Evolutionary conservation across 2,888 invertebrate genomes (phyloP).

Genomic region (Chaetogeoica ovagalla): DNA sequence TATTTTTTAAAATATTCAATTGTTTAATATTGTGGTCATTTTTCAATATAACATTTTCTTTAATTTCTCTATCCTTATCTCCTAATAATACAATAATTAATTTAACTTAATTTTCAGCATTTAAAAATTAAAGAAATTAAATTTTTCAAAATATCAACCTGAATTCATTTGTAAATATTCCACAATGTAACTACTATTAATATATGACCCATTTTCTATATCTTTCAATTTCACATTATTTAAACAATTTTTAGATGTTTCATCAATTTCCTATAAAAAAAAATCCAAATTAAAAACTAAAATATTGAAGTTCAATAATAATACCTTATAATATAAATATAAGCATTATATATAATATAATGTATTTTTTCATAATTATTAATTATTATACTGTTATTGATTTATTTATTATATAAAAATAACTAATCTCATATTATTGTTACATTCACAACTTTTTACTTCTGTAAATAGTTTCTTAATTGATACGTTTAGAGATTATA

Average conservation of each 20-base stretch:
- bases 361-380: too few species aligned
- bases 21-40: neutral
- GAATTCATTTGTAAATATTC: neutral
- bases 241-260: constrained; percentile 1
- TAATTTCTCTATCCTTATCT: neutral
- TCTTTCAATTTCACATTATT: constrained; percentile 24
- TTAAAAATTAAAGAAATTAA: neutral
- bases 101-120: neutral
- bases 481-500: too few species aligned
- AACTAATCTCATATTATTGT: too few species aligned
- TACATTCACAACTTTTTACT: too few species aligned
- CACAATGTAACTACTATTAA: neutral
- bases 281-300: neutral
- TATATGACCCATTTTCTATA: constrained; percentile 2
- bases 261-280: constrained; percentile 31
- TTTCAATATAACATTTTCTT: neutral
- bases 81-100: neutral
- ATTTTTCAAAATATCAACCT: neutral
- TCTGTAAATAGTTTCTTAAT: too few species aligned
- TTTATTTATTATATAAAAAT: too few species aligned
- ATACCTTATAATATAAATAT: too few species aligned
- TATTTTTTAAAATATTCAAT: constrained; percentile 8
- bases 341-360: too few species aligned
- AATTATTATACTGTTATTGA: too few species aligned
- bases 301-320: neutral